These are phyloP conservation scores for Mormyrus iriodes DNA, from an alignment of 2,113 vertebrate genomes.

Conservation along the genomic window DNA sequence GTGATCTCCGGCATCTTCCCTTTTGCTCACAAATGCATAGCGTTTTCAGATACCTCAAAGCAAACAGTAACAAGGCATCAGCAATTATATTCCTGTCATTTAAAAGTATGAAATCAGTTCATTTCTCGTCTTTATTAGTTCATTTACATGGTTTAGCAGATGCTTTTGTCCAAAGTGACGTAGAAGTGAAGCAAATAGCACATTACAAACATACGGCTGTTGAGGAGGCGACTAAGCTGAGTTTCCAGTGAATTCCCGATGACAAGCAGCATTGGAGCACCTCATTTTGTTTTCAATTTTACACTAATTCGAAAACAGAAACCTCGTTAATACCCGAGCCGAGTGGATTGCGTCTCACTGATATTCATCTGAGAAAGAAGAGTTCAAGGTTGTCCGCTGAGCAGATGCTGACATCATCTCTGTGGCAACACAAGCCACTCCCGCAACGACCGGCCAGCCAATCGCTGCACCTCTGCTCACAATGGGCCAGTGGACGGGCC, in stretches of 20 bases:
- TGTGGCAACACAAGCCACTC: background rate
- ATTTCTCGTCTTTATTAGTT: background rate
- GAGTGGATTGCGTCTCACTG: background rate
- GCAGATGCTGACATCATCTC: constrained; percentile 4
- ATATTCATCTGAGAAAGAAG: background rate
- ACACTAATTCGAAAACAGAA: background rate
- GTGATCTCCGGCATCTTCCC: background rate
- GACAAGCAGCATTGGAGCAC: background rate
- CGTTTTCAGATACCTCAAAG: too few relatives aligned
- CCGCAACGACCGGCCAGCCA: background rate
- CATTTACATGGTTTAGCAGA: background rate
- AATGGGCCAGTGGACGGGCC: background rate
- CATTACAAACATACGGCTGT: background rate
- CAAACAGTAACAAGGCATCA: background rate
- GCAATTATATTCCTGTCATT: background rate
- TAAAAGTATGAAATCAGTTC: background rate
- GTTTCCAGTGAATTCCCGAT: background rate
- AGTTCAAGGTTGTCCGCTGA: background rate
- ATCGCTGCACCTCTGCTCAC: background rate
- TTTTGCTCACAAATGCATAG: too few relatives aligned
- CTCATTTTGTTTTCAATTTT: background rate
- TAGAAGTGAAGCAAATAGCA: background rate
- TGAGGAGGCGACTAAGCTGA: background rate
- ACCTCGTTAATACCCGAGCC: background rate
- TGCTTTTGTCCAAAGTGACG: background rate